Percentiles rank a stretch among this genome's conserved stretches.
phyloP scores from a whole-genome alignment of 2,113 vertebrate genomes.

The Mobula birostris region DNA sequence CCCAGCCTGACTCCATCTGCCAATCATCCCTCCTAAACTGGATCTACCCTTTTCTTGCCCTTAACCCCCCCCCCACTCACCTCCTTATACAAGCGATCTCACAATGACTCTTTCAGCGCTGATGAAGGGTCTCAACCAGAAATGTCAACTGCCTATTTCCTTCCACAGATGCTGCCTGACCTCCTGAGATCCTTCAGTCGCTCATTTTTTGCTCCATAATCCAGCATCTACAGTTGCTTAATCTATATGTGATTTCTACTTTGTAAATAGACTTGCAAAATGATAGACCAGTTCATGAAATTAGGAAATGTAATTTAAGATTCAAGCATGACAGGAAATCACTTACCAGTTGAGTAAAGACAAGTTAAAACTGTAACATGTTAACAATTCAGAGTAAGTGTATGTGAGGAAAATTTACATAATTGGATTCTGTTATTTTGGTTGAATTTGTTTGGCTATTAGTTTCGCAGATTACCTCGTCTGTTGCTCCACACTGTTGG shows the following conservation, averaged over 20 bases:
- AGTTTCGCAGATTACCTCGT: not conserved
- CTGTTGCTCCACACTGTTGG: not conserved
- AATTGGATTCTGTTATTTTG: conserved; percentile 10
- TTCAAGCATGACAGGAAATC: not conserved
- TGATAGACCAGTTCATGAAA: not conserved
- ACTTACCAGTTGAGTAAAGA: not conserved
- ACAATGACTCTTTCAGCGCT: too few relatives aligned
- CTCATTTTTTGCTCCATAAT: too few relatives aligned
- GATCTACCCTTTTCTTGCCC: too few relatives aligned
- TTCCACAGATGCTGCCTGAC: too few relatives aligned
- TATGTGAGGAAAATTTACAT: not conserved
- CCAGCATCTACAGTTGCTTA: too few relatives aligned
- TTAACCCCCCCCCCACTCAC: too few relatives aligned
- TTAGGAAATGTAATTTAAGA: not conserved
- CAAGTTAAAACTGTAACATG: not conserved
- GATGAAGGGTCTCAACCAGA: too few relatives aligned
- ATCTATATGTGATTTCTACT: not conserved
- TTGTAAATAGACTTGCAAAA: not conserved
- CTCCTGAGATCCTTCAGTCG: too few relatives aligned
- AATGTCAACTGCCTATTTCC: too few relatives aligned
- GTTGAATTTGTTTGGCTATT: not conserved
- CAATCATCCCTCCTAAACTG: too few relatives aligned
- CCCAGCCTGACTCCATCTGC: too few relatives aligned
- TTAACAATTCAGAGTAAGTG: not conserved
- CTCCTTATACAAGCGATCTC: too few relatives aligned